Conservation (phyloP, 2,113 vertebrate genomes). For the Hypanus sabinus region DNA sequence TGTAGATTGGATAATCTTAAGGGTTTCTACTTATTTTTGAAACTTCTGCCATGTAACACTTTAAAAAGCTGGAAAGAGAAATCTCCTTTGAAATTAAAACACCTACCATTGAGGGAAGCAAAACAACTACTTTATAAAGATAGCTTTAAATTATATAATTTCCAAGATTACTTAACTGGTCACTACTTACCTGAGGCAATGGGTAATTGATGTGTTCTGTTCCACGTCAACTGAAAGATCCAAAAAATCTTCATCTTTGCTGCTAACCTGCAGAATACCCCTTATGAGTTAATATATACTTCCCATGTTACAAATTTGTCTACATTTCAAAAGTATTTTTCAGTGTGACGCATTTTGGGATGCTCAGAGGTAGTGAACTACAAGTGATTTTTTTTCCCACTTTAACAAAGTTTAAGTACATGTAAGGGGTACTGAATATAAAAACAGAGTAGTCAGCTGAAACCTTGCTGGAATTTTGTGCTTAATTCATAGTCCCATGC, state of each 20-base stretch:
- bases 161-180: background rate
- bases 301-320: background rate
- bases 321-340: too few species aligned
- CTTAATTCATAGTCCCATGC: background rate
- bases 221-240: slow-evolving; percentile 97
- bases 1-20: background rate
- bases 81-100: background rate
- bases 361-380: too few species aligned
- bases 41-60: background rate
- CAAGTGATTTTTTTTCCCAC: too few species aligned
- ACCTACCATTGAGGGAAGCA: background rate
- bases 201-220: slow-evolving; percentile 95
- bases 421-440: background rate
- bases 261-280: slow-evolving; percentile 74
- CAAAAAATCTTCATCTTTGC: slow-evolving; percentile 98
- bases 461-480: background rate
- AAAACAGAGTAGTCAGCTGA: background rate
- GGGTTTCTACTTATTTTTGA: background rate
- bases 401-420: too few species aligned
- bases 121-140: background rate
- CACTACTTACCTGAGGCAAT: slow-evolving; percentile 82
- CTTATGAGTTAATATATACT: slow-evolving; percentile 31
- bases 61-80: slow-evolving; percentile 37
- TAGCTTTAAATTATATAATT: background rate
- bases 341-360: too few species aligned